phyloP scores from a whole-genome alignment of 2,113 vertebrate genomes.

The Addax nasomaculatus region DNA sequence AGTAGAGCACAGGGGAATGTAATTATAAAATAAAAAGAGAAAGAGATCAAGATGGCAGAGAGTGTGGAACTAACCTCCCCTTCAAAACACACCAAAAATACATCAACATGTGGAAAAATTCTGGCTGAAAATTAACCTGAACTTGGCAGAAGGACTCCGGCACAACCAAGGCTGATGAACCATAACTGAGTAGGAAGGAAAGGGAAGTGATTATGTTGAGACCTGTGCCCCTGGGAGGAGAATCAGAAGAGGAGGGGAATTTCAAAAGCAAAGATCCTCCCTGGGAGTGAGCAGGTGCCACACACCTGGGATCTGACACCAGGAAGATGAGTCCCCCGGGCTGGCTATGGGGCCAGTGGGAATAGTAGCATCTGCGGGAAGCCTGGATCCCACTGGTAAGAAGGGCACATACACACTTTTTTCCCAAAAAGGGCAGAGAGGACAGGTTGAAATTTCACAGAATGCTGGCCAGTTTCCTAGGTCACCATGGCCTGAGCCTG shows the following conservation, averaged over 20 bases:
- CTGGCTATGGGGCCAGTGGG: background rate
- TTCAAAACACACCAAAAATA: background rate
- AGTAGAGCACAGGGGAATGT: too few species aligned
- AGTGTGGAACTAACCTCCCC: background rate
- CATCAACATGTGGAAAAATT: background rate
- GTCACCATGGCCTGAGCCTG: too few species aligned
- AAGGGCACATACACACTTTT: background rate
- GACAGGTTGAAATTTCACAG: background rate
- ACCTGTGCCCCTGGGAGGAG: background rate
- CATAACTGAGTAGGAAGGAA: background rate
- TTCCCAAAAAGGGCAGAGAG: background rate
- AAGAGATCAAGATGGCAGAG: background rate
- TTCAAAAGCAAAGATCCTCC: background rate
- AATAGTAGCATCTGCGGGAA: background rate
- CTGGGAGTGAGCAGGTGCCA: background rate
- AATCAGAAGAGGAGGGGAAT: background rate
- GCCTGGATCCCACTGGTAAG: background rate
- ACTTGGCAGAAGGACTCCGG: background rate
- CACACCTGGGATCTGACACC: background rate
- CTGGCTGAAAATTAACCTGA: background rate
- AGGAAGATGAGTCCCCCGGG: background rate
- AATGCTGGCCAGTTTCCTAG: background rate
- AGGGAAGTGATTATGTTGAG: background rate
- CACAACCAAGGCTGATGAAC: background rate
- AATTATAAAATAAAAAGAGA: background rate